Conservation (phyloP, 2,113 vertebrate species). For the Miniopterus natalensis region DNA sequence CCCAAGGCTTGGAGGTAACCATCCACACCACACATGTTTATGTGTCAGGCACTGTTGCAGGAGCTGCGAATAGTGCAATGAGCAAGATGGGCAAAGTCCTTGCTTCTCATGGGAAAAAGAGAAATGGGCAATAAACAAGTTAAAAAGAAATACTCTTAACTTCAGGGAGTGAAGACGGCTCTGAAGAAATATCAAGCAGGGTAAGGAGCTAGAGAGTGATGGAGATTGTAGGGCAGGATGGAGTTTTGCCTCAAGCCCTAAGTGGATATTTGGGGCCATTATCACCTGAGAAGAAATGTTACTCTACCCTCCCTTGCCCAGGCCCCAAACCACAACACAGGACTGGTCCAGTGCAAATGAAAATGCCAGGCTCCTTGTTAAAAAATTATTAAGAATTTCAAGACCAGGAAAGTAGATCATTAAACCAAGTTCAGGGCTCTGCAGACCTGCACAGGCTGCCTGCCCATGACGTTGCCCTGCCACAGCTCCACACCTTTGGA, state of each 20-base stretch:
- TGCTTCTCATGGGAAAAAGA: background rate
- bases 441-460: background rate
- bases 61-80: background rate
- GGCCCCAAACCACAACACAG: background rate
- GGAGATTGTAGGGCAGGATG: rapidly evolving
- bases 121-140: background rate
- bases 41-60: no score
- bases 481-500: background rate
- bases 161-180: background rate
- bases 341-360: background rate
- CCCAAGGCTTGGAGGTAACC: background rate
- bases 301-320: background rate
- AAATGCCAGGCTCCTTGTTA: background rate
- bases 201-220: rapidly evolving
- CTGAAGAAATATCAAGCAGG: background rate
- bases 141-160: background rate
- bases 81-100: background rate
- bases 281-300: background rate
- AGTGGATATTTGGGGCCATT: no score
- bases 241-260: background rate
- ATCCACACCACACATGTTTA: no score
- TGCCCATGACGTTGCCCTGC: rapidly evolving
- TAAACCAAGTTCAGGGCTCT: background rate
- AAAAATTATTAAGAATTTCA: background rate
- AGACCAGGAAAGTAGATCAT: background rate